phyloP scores from a whole-genome alignment of 2,113 vertebrate species.

The Nesoenas mayeri region DNA sequence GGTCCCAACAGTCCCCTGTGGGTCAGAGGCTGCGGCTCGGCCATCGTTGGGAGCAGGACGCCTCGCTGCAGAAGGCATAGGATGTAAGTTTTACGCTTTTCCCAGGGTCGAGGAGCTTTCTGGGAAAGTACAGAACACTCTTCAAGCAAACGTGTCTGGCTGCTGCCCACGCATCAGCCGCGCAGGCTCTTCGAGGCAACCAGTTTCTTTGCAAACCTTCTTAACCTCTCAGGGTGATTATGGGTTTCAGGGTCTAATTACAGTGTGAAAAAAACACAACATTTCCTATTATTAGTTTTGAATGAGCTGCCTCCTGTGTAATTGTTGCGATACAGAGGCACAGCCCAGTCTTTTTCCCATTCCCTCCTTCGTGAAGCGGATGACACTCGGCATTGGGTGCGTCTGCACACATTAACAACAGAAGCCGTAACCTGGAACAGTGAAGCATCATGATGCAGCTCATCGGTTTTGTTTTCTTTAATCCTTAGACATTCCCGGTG shows the following conservation, averaged over 20 bases:
- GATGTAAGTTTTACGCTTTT: background rate
- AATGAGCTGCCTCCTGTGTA: background rate
- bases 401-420: background rate
- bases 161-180: background rate
- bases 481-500: background rate
- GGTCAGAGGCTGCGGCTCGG: background rate
- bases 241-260: background rate
- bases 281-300: background rate
- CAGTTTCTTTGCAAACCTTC: background rate
- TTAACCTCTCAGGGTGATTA: background rate
- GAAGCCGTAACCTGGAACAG: background rate
- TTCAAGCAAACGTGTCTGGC: background rate
- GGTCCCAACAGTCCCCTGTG: background rate
- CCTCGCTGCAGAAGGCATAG: accelerated
- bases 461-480: background rate
- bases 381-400: accelerated
- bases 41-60: background rate
- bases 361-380: background rate
- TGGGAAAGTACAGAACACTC: background rate
- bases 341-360: background rate
- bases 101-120: background rate
- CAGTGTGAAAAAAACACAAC: background rate
- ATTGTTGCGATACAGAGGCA: background rate
- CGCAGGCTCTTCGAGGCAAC: background rate
- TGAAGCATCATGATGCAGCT: background rate